Evolutionary conservation across 2,113 vertebrate genomes (phyloP).

Genomic region (Oreamnos americanus): DNA sequence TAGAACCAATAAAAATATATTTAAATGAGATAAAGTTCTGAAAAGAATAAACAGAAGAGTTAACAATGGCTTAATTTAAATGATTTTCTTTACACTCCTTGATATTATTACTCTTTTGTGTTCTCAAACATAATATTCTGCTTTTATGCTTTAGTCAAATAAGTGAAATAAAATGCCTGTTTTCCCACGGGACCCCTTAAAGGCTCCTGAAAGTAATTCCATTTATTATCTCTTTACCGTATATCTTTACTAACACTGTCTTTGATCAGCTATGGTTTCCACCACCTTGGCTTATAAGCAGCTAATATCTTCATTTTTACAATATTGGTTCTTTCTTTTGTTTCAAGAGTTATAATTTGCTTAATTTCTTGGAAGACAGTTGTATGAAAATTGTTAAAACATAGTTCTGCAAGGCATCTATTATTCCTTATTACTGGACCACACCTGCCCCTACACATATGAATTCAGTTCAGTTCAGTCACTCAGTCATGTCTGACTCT

Average conservation of each 20-base stretch:
- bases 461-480: background rate
- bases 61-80: background rate
- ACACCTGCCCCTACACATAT: accelerated
- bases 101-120: background rate
- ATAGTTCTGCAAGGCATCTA: background rate
- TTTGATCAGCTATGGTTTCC: background rate
- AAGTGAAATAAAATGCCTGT: background rate
- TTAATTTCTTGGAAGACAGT: background rate
- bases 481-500: accelerated
- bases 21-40: background rate
- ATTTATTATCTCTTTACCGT: background rate
- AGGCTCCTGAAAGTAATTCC: background rate
- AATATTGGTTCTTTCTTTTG: background rate
- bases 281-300: background rate
- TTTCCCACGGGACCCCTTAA: background rate
- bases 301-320: background rate
- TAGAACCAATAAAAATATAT: background rate
- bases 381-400: background rate
- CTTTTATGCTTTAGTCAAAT: background rate
- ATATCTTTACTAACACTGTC: background rate
- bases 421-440: background rate
- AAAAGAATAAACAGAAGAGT: background rate
- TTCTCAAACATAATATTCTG: background rate
- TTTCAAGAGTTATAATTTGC: background rate
- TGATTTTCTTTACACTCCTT: background rate